Conservation (phyloP, 2,888 invertebrate species). For the Ceriagrion tenellum region DNA sequence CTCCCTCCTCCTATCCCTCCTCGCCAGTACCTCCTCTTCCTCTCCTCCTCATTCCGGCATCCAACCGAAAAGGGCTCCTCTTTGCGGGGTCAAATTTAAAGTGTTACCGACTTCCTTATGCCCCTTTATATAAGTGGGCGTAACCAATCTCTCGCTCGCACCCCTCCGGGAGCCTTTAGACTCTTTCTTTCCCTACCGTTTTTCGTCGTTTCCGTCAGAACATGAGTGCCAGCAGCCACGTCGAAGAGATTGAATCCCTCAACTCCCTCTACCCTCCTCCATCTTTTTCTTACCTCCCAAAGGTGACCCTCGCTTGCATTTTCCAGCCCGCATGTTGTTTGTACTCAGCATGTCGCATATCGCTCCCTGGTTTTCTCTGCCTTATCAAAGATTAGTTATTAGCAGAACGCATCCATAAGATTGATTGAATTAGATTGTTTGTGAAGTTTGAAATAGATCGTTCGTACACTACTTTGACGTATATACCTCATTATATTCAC, state of each 20-base stretch:
- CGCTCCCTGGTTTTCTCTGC: too few relatives aligned
- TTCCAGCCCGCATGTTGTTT: not conserved
- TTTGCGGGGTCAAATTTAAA: not conserved
- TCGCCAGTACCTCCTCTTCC: not conserved
- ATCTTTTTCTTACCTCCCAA: too few relatives aligned
- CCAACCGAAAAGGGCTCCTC: not conserved
- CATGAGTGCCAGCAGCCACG: not conserved
- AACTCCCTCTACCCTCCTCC: not conserved
- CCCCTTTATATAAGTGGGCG: conserved; percentile 22
- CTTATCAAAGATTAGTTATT: too few relatives aligned
- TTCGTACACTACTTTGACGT: too few relatives aligned
- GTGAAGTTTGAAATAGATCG: too few relatives aligned
- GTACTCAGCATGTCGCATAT: too few relatives aligned
- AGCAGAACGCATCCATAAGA: too few relatives aligned
- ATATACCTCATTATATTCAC: too few relatives aligned
- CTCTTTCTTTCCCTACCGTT: not conserved
- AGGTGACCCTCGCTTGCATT: not conserved
- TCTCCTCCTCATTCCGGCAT: too few relatives aligned
- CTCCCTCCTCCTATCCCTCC: not conserved
- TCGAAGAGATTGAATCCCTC: conserved; percentile 28
- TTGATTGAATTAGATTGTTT: too few relatives aligned
- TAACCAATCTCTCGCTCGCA: not conserved
- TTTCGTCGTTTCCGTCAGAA: not conserved
- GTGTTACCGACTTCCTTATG: not conserved
- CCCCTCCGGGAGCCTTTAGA: not conserved